Percentiles rank a stretch among this genome's conserved stretches.
These are phyloP conservation scores for Procambarus virginalis DNA, from an alignment of 1,140 invertebrate genomes.

Conservation along the genomic window DNA sequence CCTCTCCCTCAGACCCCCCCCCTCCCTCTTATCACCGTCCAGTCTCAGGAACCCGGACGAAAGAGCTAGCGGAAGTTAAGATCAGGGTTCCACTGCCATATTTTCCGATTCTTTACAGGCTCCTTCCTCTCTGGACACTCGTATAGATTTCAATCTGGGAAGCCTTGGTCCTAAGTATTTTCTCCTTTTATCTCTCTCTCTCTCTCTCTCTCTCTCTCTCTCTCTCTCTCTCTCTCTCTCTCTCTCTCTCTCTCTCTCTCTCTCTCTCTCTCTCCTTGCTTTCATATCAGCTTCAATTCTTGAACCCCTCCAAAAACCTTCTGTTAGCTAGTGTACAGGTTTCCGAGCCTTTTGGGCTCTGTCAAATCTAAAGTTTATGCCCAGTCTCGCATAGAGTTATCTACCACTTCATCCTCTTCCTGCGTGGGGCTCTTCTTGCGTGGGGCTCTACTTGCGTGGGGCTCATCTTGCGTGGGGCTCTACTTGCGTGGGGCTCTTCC, in stretches of 20 bases:
- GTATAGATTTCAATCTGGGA: constrained; percentile 48
- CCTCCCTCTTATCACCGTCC: background rate
- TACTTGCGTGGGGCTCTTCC: no score
- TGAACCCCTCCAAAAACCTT: no score
- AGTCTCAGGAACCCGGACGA: background rate
- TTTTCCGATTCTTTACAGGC: constrained; percentile 46
- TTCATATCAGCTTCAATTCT: background rate
- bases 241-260: background rate
- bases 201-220: no score
- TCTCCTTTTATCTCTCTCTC: background rate
- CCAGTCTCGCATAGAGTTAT: no score
- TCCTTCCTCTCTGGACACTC: constrained; percentile 47
- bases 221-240: no score
- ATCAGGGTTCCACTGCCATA: background rate
- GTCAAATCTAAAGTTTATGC: no score
- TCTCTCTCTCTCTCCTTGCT: background rate
- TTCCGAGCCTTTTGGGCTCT: no score
- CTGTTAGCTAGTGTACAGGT: no score
- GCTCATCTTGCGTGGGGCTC: no score
- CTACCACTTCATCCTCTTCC: no score
- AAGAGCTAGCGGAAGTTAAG: background rate
- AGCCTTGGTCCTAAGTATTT: background rate
- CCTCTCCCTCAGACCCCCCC: background rate
- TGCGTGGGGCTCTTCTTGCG: no score
- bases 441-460: no score